Conservation (phyloP, 2,113 vertebrate genomes). For the Sterrhoptilus dennistouni region DNA sequence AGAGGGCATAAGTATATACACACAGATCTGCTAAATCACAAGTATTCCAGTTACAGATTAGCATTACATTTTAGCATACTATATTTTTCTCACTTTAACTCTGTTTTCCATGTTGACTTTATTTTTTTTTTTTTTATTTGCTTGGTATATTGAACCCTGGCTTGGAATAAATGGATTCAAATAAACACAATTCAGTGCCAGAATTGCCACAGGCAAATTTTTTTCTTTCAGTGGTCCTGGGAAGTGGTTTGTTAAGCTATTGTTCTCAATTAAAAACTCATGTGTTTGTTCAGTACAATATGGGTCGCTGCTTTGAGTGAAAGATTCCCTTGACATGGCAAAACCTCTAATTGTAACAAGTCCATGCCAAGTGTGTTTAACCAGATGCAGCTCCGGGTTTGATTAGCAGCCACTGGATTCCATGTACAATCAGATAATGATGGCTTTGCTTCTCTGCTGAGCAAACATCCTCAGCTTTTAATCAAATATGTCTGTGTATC, state of each 20-base stretch:
- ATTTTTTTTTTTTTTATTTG: conserved; percentile 51
- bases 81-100: conserved; percentile 57
- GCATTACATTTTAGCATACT: not conserved
- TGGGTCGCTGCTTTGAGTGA: conserved; percentile 83
- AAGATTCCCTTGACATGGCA: conserved; percentile 86
- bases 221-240: conserved; percentile 82
- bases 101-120: conserved; percentile 54
- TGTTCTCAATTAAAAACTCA: conserved; percentile 92
- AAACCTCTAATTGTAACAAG: conserved; percentile 82
- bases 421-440: conserved; percentile 84
- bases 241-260: conserved; percentile 87
- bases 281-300: conserved; percentile 87
- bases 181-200: conserved; percentile 76
- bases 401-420: conserved; percentile 80
- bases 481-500: conserved; percentile 70
- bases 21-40: conserved; percentile 3
- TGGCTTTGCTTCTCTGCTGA: conserved; percentile 76
- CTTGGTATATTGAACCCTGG: conserved; percentile 63
- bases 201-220: conserved; percentile 78
- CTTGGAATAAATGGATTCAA: conserved; percentile 76
- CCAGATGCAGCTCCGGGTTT: conserved; percentile 78
- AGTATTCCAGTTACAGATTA: not conserved
- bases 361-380: conserved; percentile 79
- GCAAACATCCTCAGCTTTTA: conserved; percentile 76
- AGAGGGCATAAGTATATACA: not conserved